phyloP scores from a whole-genome alignment of 2,113 vertebrate species.

The Leuciscus idus region DNA sequence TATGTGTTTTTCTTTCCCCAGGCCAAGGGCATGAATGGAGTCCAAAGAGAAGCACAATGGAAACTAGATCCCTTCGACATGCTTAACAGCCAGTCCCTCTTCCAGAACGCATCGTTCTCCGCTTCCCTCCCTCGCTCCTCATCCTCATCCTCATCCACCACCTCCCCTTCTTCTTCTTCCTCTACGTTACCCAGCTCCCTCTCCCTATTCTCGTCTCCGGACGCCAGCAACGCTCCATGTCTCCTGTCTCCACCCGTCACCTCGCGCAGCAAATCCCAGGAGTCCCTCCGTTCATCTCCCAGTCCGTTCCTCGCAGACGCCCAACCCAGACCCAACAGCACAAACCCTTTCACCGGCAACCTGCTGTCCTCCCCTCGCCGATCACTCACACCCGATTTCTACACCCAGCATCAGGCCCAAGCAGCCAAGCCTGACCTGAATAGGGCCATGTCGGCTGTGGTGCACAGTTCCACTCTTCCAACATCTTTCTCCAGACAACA shows the following conservation, averaged over 20 bases:
- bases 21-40: conserved; percentile 74
- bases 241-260: conserved; percentile 77
- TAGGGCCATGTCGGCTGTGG: conserved; percentile 58
- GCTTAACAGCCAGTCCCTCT: conserved; percentile 80
- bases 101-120: conserved; percentile 65
- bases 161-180: conserved; percentile 52
- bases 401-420: conserved; percentile 56
- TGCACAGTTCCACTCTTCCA: conserved; percentile 60
- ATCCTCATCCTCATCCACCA: conserved; percentile 54
- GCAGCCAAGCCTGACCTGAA: conserved; percentile 59
- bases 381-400: conserved; percentile 67
- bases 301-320: conserved; percentile 72
- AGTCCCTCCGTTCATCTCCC: conserved; percentile 74
- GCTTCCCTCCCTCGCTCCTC: conserved; percentile 59
- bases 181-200: conserved; percentile 71
- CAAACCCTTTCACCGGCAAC: conserved; percentile 83
- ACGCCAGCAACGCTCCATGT: conserved; percentile 64
- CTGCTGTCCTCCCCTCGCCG: conserved; percentile 59
- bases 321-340: conserved; percentile 72
- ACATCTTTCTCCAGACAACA: conserved; percentile 60
- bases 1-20: conserved; percentile 63
- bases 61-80: conserved; percentile 83
- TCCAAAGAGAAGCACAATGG: conserved; percentile 80
- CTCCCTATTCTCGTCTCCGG: conserved; percentile 57
- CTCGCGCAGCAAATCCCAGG: conserved; percentile 80